These are phyloP conservation scores for Cryptotermes secundus DNA, from an alignment of 1,140 invertebrate genomes.

Conservation along the genomic window DNA sequence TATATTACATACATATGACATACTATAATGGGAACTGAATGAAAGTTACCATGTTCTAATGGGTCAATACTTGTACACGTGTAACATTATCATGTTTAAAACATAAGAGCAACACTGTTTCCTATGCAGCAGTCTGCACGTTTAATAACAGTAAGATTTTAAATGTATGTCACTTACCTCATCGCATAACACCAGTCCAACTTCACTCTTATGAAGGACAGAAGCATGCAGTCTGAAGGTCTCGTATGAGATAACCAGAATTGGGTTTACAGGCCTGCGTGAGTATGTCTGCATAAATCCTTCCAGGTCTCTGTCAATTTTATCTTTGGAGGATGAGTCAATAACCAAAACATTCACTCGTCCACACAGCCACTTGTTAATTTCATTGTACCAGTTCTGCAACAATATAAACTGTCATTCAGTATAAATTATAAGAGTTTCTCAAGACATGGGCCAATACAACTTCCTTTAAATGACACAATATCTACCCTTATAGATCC, in stretches of 20 bases:
- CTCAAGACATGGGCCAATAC: too few species aligned
- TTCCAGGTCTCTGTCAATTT: slow-evolving; percentile 82
- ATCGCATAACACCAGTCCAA: slow-evolving; percentile 96
- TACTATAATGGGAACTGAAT: too few species aligned
- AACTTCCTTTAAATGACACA: too few species aligned
- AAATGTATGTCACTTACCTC: slow-evolving; percentile 60
- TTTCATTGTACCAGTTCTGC: slow-evolving; percentile 98
- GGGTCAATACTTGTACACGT: too few species aligned
- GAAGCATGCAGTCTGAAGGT: slow-evolving; percentile 92
- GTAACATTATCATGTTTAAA: not conserved
- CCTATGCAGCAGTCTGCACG: not conserved
- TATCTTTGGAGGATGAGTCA: slow-evolving; percentile 86
- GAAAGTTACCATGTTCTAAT: too few species aligned
- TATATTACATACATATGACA: too few species aligned
- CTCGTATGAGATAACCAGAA: slow-evolving; percentile 98
- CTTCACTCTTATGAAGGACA: slow-evolving; percentile 85
- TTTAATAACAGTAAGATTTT: slow-evolving; percentile 21
- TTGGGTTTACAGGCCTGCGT: slow-evolving; percentile 74
- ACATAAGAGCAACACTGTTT: not conserved
- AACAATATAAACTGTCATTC: slow-evolving; percentile 25
- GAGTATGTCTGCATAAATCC: slow-evolving; percentile 65
- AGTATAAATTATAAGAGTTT: too few species aligned
- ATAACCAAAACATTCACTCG: slow-evolving; percentile 84
- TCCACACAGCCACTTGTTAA: slow-evolving; percentile 92
- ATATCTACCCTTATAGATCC: too few species aligned